These are phyloP conservation scores for Ateles fusciceps DNA, from an alignment of 2,797 vertebrate species.

Conservation along the genomic window DNA sequence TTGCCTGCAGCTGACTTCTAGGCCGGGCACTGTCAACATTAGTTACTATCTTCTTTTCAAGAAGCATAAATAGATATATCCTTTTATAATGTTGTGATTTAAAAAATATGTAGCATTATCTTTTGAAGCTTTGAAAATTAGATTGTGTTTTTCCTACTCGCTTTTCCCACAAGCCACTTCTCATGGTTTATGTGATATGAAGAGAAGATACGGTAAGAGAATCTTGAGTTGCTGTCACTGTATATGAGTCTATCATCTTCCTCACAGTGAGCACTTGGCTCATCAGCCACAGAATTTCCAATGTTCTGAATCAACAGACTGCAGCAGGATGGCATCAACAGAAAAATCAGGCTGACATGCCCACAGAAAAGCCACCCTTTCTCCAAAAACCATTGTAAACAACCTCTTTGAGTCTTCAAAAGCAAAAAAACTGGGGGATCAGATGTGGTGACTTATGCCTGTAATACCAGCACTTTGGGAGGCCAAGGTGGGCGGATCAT, in stretches of 20 bases:
- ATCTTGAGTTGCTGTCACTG: not conserved
- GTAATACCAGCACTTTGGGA: not conserved
- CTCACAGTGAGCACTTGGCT: not conserved
- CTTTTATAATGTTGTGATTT: not conserved
- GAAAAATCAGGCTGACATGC: not conserved
- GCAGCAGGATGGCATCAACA: not conserved
- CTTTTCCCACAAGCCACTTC: not conserved
- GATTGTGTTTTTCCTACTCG: not conserved
- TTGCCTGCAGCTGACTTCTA: not conserved
- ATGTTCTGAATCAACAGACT: not conserved
- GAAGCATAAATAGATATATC: not conserved
- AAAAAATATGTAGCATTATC: not conserved
- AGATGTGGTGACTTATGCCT: not conserved
- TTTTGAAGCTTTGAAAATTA: slow-evolving; percentile 15
- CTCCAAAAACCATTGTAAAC: not conserved
- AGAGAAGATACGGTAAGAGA: not conserved
- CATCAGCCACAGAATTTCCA: not conserved
- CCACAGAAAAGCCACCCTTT: not conserved
- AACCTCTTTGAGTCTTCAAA: not conserved
- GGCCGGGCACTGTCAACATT: not conserved
- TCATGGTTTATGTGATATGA: not conserved
- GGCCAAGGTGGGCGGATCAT: not conserved
- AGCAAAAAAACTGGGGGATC: not conserved
- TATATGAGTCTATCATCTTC: not conserved
- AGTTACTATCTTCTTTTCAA: not conserved